Base-by-base conservation (phyloP, 2,113 vertebrate species). In the Misgurnus anguillicaudatus region DNA sequence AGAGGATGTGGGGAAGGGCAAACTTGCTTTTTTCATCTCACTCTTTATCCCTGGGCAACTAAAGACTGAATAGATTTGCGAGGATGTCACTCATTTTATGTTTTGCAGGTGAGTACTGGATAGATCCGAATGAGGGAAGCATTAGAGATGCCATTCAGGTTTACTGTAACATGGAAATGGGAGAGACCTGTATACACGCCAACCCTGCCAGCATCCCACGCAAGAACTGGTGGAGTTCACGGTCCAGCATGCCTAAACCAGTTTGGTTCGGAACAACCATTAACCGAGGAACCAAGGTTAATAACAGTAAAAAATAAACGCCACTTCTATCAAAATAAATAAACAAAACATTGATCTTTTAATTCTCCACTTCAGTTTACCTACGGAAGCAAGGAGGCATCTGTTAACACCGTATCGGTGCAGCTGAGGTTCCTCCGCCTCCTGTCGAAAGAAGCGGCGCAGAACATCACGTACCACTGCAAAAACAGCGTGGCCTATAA, bases 101-200 rank as follows among this genome's bases (percentile, higher is more conserved):
- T 67, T 3, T 67, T 84, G 47, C 68, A 99, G 98, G 97, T 3
- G 92, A 97, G 39, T 99, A 98, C 77, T 99, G 98, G 98, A 92
- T 99, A 65, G 98, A 99, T 88, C 98, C 98, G 41, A 99, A 99
- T 75, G 96, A 98, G 71, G 97, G 98, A 4, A 98, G 94, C 80
- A 78, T 89, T 9, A 95, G 95, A 89, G 98, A 99, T 84, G 97
- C 97, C 67, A 95, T 99, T 80, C 95, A 93, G 89, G 97, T 98
- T 39, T 94, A 94, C 88, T 99, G 98, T 86, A 95, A 98, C 79
- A 96, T 99, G 97, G 95, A 97, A 77, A 96, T 89, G 4, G 96
- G 97, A 31, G 97, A 99, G 88, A 96, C 96, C 0, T 99, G 98
- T 78, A 94, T 99, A 86, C 90, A 94, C 36, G 96, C 96, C 79